phyloP scores from a whole-genome alignment of 2,113 vertebrate species.

The Mohoua ochrocephala region DNA sequence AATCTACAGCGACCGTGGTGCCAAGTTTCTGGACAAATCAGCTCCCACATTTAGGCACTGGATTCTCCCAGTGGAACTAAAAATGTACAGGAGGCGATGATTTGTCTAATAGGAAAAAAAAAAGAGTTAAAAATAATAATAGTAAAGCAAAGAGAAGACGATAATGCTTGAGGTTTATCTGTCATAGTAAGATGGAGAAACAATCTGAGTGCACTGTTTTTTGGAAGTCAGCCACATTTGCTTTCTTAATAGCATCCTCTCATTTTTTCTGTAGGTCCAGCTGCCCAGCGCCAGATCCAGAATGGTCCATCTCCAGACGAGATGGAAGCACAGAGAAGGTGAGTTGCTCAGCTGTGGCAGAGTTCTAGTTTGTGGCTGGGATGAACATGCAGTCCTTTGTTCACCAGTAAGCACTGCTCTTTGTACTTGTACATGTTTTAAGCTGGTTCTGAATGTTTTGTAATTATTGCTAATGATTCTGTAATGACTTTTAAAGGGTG shows the following conservation, averaged over 20 bases:
- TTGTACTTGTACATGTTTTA: not conserved
- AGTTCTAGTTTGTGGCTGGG: not conserved
- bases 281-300: constrained; percentile 86
- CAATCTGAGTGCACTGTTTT: not conserved
- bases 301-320: constrained; percentile 95
- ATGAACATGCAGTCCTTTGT: not conserved
- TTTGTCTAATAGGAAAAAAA: not conserved
- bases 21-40: not conserved
- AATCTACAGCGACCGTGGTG: accelerated
- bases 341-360: not conserved
- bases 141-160: not conserved
- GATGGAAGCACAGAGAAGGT: constrained; percentile 93
- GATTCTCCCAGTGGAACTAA: not conserved
- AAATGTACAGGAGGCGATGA: not conserved
- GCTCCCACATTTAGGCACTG: not conserved
- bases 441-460: not conserved
- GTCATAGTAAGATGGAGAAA: not conserved
- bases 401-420: not conserved
- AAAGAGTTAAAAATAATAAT: not conserved
- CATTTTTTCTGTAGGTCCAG: constrained; percentile 79
- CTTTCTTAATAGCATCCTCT: not conserved
- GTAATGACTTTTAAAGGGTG: not conserved
- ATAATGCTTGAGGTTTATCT: not conserved
- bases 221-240: not conserved
- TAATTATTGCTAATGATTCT: not conserved